Conservation (phyloP, 2,888 invertebrate genomes). For the Lucinisca nassula region DNA sequence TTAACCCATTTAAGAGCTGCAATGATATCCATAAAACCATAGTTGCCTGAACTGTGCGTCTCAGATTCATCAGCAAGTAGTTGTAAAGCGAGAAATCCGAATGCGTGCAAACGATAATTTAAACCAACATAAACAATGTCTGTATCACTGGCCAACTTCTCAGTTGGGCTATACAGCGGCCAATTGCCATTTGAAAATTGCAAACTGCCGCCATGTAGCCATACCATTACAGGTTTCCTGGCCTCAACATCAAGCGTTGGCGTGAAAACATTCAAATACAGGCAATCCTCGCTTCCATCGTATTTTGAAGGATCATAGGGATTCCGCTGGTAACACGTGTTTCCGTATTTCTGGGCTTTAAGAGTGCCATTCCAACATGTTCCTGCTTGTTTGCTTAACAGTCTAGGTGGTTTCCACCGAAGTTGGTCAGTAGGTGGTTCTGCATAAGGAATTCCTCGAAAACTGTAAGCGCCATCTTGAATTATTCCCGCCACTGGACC, state of each 20-base stretch:
- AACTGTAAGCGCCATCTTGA: constrained; percentile 65
- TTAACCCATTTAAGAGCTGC: constrained; percentile 76
- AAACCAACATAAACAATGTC: constrained; percentile 96
- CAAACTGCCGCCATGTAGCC: constrained; percentile 82
- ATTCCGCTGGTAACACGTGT: constrained; percentile 71
- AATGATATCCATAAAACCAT: constrained; percentile 80
- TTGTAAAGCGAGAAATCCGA: constrained; percentile 93
- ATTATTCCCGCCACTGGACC: constrained; percentile 71
- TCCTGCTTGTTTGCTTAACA: constrained; percentile 25
- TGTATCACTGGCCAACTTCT: constrained; percentile 92
- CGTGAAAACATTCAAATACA: constrained; percentile 79
- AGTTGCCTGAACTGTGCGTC: constrained; percentile 75
- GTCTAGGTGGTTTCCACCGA: constrained; percentile 74
- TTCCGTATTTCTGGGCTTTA: constrained; percentile 68
- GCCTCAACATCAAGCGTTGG: constrained; percentile 73
- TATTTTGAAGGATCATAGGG: constrained; percentile 60
- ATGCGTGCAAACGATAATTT: constrained; percentile 92
- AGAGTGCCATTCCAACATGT: constrained; percentile 75
- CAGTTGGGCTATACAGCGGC: constrained; percentile 90
- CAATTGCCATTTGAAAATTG: constrained; percentile 63
- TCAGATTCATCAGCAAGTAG: constrained; percentile 83
- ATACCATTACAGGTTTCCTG: constrained; percentile 81
- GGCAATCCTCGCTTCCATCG: constrained; percentile 55
- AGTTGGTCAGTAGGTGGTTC: constrained; percentile 66
- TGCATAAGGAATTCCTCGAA: constrained; percentile 79